Percentiles rank a stretch among this genome's conserved stretches.
phyloP scores from a whole-genome alignment of 2,797 vertebrate species.

The Lepidocolaptes lacrymiger region DNA sequence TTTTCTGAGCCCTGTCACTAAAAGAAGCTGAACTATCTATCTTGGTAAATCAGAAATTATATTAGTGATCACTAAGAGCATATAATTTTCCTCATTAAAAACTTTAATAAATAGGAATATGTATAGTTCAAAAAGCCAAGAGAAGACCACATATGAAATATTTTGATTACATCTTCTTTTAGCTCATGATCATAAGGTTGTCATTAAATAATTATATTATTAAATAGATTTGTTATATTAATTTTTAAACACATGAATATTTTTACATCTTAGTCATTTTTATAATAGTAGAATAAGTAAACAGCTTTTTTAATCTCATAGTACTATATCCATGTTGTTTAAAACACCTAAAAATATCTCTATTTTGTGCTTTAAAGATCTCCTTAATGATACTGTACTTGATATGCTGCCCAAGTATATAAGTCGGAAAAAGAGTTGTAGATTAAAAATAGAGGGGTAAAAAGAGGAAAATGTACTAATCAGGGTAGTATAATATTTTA shows the following conservation, averaged over 20 bases:
- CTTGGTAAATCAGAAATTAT: background rate
- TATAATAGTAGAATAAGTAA: background rate
- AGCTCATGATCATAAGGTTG: background rate
- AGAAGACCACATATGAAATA: background rate
- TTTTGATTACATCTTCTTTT: background rate
- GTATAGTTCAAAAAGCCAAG: background rate
- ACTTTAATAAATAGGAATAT: background rate
- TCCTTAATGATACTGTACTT: background rate
- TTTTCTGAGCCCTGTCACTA: background rate
- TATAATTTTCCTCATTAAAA: background rate
- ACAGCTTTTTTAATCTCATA: background rate
- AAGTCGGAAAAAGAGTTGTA: background rate
- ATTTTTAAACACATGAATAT: background rate
- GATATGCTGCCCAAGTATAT: background rate
- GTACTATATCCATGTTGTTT: background rate
- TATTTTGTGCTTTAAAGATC: background rate
- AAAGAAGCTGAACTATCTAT: background rate
- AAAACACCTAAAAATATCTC: background rate
- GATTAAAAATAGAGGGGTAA: background rate
- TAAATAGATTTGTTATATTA: background rate
- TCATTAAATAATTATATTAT: background rate
- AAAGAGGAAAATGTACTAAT: background rate
- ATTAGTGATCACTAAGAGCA: background rate
- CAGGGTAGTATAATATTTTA: background rate
- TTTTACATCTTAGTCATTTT: background rate